Base-by-base conservation (phyloP, 2,113 vertebrate species). In the Cichladusa arquata region DNA sequence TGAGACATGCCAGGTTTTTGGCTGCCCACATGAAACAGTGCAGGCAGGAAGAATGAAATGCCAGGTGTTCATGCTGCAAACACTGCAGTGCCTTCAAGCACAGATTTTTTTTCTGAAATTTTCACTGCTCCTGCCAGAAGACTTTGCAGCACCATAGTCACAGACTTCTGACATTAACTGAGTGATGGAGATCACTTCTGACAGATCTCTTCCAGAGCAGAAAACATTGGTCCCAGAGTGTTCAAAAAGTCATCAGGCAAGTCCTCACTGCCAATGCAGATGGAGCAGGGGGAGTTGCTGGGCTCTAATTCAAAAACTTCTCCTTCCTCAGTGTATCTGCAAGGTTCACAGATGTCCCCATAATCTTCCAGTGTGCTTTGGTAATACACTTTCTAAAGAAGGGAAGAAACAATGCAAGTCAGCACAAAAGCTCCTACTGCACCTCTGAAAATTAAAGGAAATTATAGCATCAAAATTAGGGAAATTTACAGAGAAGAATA, bases 261-360 rank as follows among this genome's bases (percentile, higher is more conserved):
- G 8, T 58, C 95, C 9, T 62, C 69, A 26, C 95, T 94, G 7
- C 10, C 34, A 24, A 85, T 3, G 14, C 97, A 93, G 28, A 98
- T 74, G 19, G 95, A 44, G 18, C 97, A 97, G 28, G 97, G 47
- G 29, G 70, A 98, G 9, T 77, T n/a, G 2, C 88, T 88, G 23
- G 1, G 47, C 64, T 97, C 97, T 14, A 51, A 10, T 2, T 51
- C 50, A 51, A 18, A 29, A 51, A 51, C 50, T 48, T 77, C 34
- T 8, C 98, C 98, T 88, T 99, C 98, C 11, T 97, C 97, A 2
- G 34, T 31, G 12, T 97, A 99, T 31, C 58, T 8, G 17, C 14
- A n/a, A 6, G 97, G 98, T 7, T 14, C 33, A 92, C 96, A 92
- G 8, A 7, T 36, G 12, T 22, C 33, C 9, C 76, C 1, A 2